These are phyloP conservation scores for Nomada fucata DNA, from an alignment of 2,888 invertebrate species.

Conservation along the genomic window DNA sequence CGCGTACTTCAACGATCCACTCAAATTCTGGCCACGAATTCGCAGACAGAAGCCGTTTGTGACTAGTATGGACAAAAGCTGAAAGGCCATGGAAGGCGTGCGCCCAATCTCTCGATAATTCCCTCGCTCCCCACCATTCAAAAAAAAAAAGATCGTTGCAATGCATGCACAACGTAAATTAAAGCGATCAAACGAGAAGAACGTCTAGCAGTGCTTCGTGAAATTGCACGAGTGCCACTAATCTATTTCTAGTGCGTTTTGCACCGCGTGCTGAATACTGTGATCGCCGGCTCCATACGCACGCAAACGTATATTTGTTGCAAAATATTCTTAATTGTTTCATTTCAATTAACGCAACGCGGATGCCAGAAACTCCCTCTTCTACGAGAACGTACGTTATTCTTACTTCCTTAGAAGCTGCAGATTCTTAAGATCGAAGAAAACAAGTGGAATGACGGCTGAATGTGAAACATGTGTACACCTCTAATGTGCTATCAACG, in stretches of 20 bases:
- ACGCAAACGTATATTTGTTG: background rate
- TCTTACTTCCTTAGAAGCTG: too few relatives aligned
- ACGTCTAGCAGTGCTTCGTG: conserved; percentile 36
- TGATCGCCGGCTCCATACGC: conserved; percentile 32
- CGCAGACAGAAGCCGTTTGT: conserved; percentile 9
- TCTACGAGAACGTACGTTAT: too few relatives aligned
- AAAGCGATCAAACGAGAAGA: conserved; percentile 47
- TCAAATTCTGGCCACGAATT: conserved; percentile 20
- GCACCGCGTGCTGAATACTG: conserved; percentile 56
- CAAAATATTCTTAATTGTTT: background rate
- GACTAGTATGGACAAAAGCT: conserved; percentile 34
- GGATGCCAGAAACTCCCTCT: too few relatives aligned
- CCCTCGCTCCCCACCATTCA: background rate
- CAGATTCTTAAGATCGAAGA: too few relatives aligned
- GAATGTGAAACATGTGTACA: too few relatives aligned
- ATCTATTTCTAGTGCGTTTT: conserved; percentile 56
- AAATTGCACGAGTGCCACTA: conserved; percentile 57
- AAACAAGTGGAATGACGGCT: too few relatives aligned
- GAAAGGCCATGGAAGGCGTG: conserved; percentile 60
- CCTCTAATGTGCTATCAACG: too few relatives aligned
- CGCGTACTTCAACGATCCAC: conserved; percentile 14
- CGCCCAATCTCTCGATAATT: conserved; percentile 25
- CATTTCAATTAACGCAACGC: too few relatives aligned
- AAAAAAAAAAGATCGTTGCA: conserved; percentile 12
- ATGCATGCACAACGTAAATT: conserved; percentile 52